phyloP scores from a whole-genome alignment of 2,888 invertebrate genomes.

The Muschampia plurimacula region DNA sequence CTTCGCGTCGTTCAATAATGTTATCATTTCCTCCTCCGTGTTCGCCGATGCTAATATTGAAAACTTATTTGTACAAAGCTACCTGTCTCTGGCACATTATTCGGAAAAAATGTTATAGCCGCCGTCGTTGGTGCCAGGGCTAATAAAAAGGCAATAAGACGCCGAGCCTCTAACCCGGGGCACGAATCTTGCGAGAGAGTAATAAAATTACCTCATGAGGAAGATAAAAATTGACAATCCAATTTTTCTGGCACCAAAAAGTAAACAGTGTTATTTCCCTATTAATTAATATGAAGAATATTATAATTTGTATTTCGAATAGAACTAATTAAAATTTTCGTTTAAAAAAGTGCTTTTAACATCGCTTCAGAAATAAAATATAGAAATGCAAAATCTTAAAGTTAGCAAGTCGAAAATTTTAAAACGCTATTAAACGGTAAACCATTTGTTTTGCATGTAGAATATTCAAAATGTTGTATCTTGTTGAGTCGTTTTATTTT shows the following conservation, averaged over 20 bases:
- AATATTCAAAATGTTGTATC: constrained; percentile 16
- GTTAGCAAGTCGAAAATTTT: constrained; percentile 56
- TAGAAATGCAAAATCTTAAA: constrained; percentile 18
- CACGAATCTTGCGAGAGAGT: constrained; percentile 68
- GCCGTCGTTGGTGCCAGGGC: constrained; percentile 58
- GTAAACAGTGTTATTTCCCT: constrained; percentile 42
- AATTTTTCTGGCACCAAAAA: constrained; percentile 58
- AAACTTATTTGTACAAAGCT: constrained; percentile 60
- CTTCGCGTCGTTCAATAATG: constrained; percentile 34
- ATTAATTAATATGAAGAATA: constrained; percentile 40
- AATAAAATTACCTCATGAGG: constrained; percentile 79
- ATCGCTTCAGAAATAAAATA: constrained; percentile 13
- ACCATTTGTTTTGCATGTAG: constrained; percentile 22
- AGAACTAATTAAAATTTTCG: background rate
- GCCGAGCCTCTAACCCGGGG: constrained; percentile 61
- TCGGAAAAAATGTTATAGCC: constrained; percentile 71
- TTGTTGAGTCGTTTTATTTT: constrained; percentile 13
- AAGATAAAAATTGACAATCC: constrained; percentile 72
- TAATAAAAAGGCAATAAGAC: constrained; percentile 81
- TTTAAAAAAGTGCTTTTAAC: background rate
- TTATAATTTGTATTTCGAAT: background rate
- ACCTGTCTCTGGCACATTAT: constrained; percentile 64
- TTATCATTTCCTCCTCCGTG: constrained; percentile 27
- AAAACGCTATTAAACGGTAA: constrained; percentile 47
- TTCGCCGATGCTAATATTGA: constrained; percentile 52